phyloP scores from a whole-genome alignment of 2,797 vertebrate species.

The Manis pentadactyla region DNA sequence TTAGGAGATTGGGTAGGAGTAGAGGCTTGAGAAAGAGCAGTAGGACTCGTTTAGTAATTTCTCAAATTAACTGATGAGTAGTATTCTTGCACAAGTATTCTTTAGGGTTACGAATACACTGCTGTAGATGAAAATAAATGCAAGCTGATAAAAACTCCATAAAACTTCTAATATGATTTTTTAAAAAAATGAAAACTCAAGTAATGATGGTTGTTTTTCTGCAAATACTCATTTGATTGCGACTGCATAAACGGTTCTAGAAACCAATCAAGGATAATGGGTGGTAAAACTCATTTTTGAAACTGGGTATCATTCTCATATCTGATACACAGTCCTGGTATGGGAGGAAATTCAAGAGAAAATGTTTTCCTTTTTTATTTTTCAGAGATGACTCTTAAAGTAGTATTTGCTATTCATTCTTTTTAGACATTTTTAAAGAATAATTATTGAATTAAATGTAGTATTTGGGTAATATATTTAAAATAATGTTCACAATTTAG shows the following conservation, averaged over 20 bases:
- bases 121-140: neutral
- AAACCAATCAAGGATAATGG: constrained; percentile 34
- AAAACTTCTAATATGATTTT: neutral
- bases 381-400: neutral
- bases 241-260: neutral
- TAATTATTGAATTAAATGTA: neutral
- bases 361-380: neutral
- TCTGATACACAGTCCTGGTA: neutral
- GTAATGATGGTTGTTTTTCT: neutral
- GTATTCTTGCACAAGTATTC: neutral
- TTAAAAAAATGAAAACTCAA: constrained; percentile 31
- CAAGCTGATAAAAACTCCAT: neutral
- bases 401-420: neutral
- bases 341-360: neutral
- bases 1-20: neutral
- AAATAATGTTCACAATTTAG: neutral
- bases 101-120: neutral
- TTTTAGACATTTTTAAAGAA: constrained; percentile 12
- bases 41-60: neutral
- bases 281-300: neutral
- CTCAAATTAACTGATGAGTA: neutral
- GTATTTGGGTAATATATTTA: neutral
- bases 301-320: constrained; percentile 16
- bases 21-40: neutral
- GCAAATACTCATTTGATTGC: constrained; percentile 7